phyloP scores from a whole-genome alignment of 2,113 vertebrate genomes.

The western clawed frog (Xenopus tropicalis) region UCB_Xtro_10.0 CM004443.2:38136001-38136500 shows the following conservation, averaged over 20 bases:
- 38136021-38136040: no score
- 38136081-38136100: conserved; percentile 26
- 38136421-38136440: not conserved
- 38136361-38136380: not conserved
- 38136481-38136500: no score
- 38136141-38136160: conserved; percentile 28
- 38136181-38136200: conserved; percentile 17
- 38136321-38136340: not conserved
- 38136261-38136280: not conserved
- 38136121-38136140: conserved; percentile 39
- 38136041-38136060: no score
- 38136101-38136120: conserved; percentile 29
- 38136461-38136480: no score
- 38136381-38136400: not conserved
- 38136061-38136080: not conserved
- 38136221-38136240: not conserved
- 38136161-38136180: conserved; percentile 27
- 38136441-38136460: no score
- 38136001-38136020: no score
- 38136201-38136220: conserved; percentile 14
- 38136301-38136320: not conserved
- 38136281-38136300: not conserved
- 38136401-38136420: not conserved
- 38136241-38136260: not conserved
- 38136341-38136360: not conserved